Conservation (phyloP, 2,797 vertebrate genomes). For the Dryobates pubescens region DNA sequence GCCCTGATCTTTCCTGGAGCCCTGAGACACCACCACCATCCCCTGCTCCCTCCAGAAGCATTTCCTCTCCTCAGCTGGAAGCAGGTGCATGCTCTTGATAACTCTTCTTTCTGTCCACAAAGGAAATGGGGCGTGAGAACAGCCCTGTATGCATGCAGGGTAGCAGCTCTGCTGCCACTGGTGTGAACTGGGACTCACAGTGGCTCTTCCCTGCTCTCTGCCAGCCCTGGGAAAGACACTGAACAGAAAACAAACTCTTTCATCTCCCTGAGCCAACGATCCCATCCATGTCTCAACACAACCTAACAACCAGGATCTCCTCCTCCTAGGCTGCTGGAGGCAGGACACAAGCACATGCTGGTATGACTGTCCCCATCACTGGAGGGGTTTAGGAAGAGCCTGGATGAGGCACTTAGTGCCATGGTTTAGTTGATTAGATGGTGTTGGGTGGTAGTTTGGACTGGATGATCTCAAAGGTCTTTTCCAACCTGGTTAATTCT, state of each 20-base stretch:
- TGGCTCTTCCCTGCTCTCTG: slow-evolving; percentile 26
- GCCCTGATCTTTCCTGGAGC: neutral
- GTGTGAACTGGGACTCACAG: neutral
- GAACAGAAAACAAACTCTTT: slow-evolving; percentile 26
- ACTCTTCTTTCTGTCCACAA: slow-evolving; percentile 38
- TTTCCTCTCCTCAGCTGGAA: slow-evolving; percentile 57
- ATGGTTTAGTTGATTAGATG: no score
- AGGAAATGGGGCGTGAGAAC: slow-evolving; percentile 38
- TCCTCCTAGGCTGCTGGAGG: slow-evolving; percentile 28
- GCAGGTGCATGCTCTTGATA: slow-evolving; percentile 47
- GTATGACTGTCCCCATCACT: neutral
- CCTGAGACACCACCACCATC: slow-evolving; percentile 2
- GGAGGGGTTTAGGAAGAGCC: no score
- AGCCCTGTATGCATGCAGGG: neutral
- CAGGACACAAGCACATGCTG: neutral
- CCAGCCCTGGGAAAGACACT: slow-evolving; percentile 13
- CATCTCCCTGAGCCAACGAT: neutral
- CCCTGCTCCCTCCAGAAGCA: neutral
- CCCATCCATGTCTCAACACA: slow-evolving; percentile 8
- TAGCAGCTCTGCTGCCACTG: neutral
- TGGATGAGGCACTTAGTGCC: no score
- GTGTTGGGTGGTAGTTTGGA: no score
- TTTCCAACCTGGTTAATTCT: no score
- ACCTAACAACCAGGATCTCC: neutral
- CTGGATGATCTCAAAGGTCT: no score